Conservation (phyloP, 1,140 invertebrate genomes). For the Drosophila seguyi region DNA sequence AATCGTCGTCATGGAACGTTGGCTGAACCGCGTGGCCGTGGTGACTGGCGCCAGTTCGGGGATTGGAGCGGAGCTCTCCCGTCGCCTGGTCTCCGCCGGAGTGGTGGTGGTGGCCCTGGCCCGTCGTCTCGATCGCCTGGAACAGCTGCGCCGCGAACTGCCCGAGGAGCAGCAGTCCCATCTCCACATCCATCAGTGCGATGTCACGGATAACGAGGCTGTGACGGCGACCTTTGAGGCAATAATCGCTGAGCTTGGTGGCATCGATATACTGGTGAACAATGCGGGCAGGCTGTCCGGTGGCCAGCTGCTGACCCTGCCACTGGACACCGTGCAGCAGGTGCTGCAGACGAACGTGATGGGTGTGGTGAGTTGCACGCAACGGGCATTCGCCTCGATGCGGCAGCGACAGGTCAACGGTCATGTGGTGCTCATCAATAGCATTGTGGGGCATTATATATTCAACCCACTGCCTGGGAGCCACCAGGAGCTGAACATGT, state of each 20-base stretch:
- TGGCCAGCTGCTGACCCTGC: slow-evolving; percentile 81
- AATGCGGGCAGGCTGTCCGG: slow-evolving; percentile 88
- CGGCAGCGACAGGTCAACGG: slow-evolving; percentile 87
- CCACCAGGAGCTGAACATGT: slow-evolving; percentile 85
- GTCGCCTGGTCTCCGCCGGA: slow-evolving; percentile 87
- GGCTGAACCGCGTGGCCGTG: slow-evolving; percentile 88
- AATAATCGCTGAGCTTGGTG: slow-evolving; percentile 86
- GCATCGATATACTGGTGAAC: slow-evolving; percentile 90
- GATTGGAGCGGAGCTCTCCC: slow-evolving; percentile 88
- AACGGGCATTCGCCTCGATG: slow-evolving; percentile 89
- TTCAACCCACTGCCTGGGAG: slow-evolving; percentile 72
- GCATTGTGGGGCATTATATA: slow-evolving; percentile 86
- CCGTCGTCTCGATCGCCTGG: slow-evolving; percentile 87
- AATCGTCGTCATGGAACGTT: slow-evolving; percentile 88
- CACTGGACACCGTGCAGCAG: slow-evolving; percentile 84
- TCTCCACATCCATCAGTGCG: slow-evolving; percentile 87
- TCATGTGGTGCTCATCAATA: slow-evolving; percentile 91
- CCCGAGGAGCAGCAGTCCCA: slow-evolving; percentile 32
- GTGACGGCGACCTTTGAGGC: slow-evolving; percentile 88
- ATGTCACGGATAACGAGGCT: slow-evolving; percentile 88
- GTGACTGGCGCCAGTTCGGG: slow-evolving; percentile 91
- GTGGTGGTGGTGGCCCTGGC: slow-evolving; percentile 90
- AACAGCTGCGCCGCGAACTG: slow-evolving; percentile 73
- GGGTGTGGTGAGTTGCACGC: slow-evolving; percentile 88
- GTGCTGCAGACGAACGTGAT: slow-evolving; percentile 90